Base-by-base conservation (phyloP, 2,797 vertebrate genomes). In the Coracias cyanogaster region DNA sequence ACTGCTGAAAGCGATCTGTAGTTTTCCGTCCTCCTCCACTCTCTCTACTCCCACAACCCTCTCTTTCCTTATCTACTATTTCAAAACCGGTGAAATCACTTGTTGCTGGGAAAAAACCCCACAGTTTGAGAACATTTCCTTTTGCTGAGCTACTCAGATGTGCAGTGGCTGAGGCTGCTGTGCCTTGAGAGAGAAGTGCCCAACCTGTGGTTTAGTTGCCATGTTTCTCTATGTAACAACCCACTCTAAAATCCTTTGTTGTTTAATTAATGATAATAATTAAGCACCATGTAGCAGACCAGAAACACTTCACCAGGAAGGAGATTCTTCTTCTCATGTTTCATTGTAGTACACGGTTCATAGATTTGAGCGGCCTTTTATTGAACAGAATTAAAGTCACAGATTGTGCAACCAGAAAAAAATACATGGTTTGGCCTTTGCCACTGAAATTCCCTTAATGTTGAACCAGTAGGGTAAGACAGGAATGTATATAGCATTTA, bases 11-110 rank as follows among this genome's bases (percentile, higher is more conserved):
- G 19, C 1, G 7, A 70, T 64, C n/a, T 71, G 21, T 83, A 62
- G 49, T 92, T 84, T 74, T 82, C 26, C 16, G 28, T 79, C 41
- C 39, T 81, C 16, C 64, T 87, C 29, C 66, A 37, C 37, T 55
- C 54, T 21, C 31, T 67, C 11, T 64, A 52, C 31, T 60, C 66
- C 64, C 55, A 72, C 52, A 92, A 6, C 6, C 8, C 15, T 79
- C 22, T 52, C 17, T 66, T 66, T 46, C 12, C 24, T 3, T 54
- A 16, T 14, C 35, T 88, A 6, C 48, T 73, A 1, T 94, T 95
- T 84, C 45, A 93, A 55, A 81, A 84, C 45, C 41, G 79, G 24
- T 85, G 69, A 73, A 91, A 86, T 74, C 21, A 35, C 22, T 86
- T 82, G 39, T 84, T 94, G 45, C 66, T 61, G 39, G 29, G 25